Percentiles rank a stretch among this genome's conserved stretches.
Evolutionary conservation across 1,140 invertebrate genomes (phyloP).

Genomic region (Episyrphus balteatus): DNA sequence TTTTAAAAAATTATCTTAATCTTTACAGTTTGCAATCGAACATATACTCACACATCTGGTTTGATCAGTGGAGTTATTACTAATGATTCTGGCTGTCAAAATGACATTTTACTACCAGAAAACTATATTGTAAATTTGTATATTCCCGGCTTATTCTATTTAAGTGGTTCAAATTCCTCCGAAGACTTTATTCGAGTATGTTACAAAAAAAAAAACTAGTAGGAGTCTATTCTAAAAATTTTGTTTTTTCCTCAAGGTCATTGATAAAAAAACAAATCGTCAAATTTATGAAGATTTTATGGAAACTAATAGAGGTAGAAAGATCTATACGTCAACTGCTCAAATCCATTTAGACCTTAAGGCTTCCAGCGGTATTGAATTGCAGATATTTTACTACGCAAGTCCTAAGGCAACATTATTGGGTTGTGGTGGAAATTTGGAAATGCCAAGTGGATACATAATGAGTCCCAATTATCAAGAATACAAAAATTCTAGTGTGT

Average conservation of each 20-base stretch:
- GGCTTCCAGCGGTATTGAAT: conserved; percentile 25
- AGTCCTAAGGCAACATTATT: conserved; percentile 42
- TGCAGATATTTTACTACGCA: conserved; percentile 49
- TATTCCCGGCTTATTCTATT: no score
- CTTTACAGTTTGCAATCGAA: no score
- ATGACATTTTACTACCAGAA: no score
- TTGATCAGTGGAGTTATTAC: no score
- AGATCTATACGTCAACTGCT: conserved; percentile 46
- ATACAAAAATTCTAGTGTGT: conserved; percentile 45
- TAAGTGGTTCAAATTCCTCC: no score
- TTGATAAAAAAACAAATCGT: conserved; percentile 41
- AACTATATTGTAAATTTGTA: no score
- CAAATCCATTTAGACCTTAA: conserved; percentile 39
- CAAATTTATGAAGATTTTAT: conserved; percentile 32
- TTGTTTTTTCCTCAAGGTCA: conserved; percentile 41
- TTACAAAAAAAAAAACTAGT: neutral
- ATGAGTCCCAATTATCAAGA: conserved; percentile 58
- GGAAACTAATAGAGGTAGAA: conserved; percentile 29
- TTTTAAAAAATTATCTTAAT: no score
- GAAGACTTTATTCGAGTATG: no score
- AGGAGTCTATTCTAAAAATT: no score
- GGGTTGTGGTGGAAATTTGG: conserved; percentile 69
- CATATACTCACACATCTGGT: no score
- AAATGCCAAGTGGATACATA: conserved; percentile 51
- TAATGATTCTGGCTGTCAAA: no score